Base-by-base conservation (phyloP, 1,140 invertebrate species). In the Penaeus indicus region DNA sequence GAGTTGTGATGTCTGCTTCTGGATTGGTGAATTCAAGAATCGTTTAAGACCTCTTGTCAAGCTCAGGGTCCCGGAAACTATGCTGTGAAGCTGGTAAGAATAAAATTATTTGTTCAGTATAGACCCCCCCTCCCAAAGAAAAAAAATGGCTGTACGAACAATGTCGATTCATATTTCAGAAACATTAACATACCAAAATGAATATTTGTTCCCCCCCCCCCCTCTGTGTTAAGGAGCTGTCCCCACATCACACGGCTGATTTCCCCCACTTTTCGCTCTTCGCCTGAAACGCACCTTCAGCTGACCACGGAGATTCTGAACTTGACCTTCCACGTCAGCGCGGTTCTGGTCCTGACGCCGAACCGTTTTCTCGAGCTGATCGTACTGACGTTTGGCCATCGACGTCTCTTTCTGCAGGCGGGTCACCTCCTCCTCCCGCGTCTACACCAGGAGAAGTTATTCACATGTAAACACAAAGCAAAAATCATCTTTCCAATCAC, bases 221-320 rank as follows among this genome's bases (percentile, higher is more conserved):
- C 54, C 11, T 54, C n/a, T 8, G 16, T 54, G 54, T 54, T 13
- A 54, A 2, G 10, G 16, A 54, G 10, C 54, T 8, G 54, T 13
- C 8, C 16, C 47, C 47, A 47, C n/a, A n/a, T n/a, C n/a, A n/a
- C n/a, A n/a, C n/a, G n/a, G n/a, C 32, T 32, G 32, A 47, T 47
- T 13, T 47, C 47, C 5, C 47, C 47, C 11, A 13, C 11, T 13
- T 47, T 47, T 7, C n/a, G n/a, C n/a, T n/a, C n/a, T n/a, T n/a
- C 47, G 47, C 47, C 47, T 13, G 47, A 47, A 7, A 61, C 85
- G 10, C 5, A 88, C 89, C 84, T 90, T 90, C 11, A 83, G 63
- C 61, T 90, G 84, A 16, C 89, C 79, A n/a, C 89, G 78, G n/a
- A 90, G 63, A 32, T 78, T 86, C 64, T 90, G 81, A 3, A 90